Percentiles rank a stretch among this genome's conserved stretches.
Evolutionary conservation across 2,797 vertebrate genomes (phyloP).

Genomic region (Microcaecilia unicolor): DNA sequence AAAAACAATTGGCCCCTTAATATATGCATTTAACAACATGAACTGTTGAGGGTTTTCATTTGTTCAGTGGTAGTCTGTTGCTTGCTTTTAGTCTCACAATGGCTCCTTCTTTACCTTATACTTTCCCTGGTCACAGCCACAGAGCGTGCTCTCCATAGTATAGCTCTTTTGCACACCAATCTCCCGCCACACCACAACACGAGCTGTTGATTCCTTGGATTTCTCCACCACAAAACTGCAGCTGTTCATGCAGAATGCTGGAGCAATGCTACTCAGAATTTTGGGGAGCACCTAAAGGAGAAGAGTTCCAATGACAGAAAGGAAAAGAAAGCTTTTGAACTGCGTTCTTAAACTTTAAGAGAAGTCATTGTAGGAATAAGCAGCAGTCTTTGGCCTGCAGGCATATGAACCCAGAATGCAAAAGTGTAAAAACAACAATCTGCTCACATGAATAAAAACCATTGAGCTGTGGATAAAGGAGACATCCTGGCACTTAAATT

Average conservation of each 20-base stretch:
- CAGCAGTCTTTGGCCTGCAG: too few relatives aligned
- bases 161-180: slow-evolving; percentile 94
- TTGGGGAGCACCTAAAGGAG: slow-evolving; percentile 79
- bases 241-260: slow-evolving; percentile 90
- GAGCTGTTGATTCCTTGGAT: slow-evolving; percentile 91
- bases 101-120: slow-evolving; percentile 94
- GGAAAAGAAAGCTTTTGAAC: not conserved
- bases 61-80: too few relatives aligned
- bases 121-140: slow-evolving; percentile 94
- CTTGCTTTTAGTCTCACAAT: too few relatives aligned
- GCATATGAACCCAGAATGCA: too few relatives aligned
- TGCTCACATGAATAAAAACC: too few relatives aligned
- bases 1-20: too few relatives aligned
- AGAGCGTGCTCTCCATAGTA: slow-evolving; percentile 96
- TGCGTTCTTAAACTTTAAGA: not conserved
- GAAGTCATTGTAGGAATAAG: too few relatives aligned
- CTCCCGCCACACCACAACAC: slow-evolving; percentile 95
- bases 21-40: too few relatives aligned
- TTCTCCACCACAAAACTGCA: slow-evolving; percentile 97
- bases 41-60: too few relatives aligned
- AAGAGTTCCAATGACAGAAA: not conserved
- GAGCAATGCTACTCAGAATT: slow-evolving; percentile 87
- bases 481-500: too few relatives aligned
- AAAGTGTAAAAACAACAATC: too few relatives aligned
- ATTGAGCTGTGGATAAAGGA: too few relatives aligned